Conservation (phyloP, 1,140 invertebrate species). For the Panagrolaimus sp. region DNA sequence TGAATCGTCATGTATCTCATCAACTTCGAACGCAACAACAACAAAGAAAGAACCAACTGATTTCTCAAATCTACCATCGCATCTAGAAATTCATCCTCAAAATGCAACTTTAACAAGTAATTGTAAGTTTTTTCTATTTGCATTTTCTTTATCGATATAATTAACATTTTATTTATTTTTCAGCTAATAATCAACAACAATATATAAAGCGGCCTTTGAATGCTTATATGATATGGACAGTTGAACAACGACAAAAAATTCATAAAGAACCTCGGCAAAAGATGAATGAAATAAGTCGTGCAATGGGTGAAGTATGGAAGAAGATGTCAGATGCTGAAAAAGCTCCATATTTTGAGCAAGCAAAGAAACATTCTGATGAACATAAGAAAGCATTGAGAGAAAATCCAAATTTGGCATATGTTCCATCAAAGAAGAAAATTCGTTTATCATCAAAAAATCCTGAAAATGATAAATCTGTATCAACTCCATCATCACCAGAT, state of each 20-base stretch:
- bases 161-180: neutral
- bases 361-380: constrained; percentile 40
- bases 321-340: constrained; percentile 50
- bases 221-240: constrained; percentile 55
- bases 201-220: constrained; percentile 50
- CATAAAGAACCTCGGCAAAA: constrained; percentile 48
- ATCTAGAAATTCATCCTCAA: constrained; percentile 44
- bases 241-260: constrained; percentile 63
- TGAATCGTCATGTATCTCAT: neutral
- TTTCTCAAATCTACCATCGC: constrained; percentile 36
- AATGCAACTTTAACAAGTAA: constrained; percentile 28
- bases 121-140: constrained; percentile 8
- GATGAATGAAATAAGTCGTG: constrained; percentile 42
- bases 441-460: neutral
- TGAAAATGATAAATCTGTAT: neutral
- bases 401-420: constrained; percentile 43
- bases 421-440: constrained; percentile 40
- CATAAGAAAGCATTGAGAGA: constrained; percentile 49
- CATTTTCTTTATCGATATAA: neutral
- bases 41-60: constrained; percentile 30
- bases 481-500: neutral
- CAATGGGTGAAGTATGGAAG: constrained; percentile 56
- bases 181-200: constrained; percentile 38
- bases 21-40: neutral
- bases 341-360: constrained; percentile 47